These are phyloP conservation scores for Eulithis testata DNA, from an alignment of 2,888 invertebrate species.

Conservation along the genomic window DNA sequence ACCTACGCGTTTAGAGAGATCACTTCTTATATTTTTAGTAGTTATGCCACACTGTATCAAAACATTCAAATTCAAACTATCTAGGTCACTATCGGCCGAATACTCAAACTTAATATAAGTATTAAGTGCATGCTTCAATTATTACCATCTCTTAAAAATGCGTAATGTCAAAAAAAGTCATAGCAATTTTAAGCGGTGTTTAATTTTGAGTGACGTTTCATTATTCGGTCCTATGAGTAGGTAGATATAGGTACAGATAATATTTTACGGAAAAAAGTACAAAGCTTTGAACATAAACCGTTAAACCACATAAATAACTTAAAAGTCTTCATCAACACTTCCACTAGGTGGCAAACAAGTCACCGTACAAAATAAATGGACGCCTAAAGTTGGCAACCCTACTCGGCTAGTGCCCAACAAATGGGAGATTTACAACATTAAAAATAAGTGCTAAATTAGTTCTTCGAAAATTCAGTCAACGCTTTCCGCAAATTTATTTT, in stretches of 20 bases:
- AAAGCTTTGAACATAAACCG: neutral
- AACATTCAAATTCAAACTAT: no score
- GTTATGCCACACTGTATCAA: no score
- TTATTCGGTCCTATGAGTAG: no score
- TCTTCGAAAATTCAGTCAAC: slow-evolving; percentile 3
- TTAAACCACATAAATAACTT: slow-evolving; percentile 25
- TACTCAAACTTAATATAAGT: no score
- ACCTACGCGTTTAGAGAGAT: no score
- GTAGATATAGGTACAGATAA: neutral
- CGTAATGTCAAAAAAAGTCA: no score
- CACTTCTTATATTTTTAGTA: no score
- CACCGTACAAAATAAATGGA: slow-evolving; percentile 31
- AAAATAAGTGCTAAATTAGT: slow-evolving; percentile 19
- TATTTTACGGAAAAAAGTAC: neutral
- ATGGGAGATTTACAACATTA: slow-evolving; percentile 18
- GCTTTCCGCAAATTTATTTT: neutral
- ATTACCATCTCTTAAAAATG: no score
- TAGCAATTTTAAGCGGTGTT: no score
- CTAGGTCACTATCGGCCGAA: no score
- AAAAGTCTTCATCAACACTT: slow-evolving; percentile 30
- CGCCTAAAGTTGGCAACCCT: slow-evolving; percentile 39
- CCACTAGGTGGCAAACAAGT: slow-evolving; percentile 35
- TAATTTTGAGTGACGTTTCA: no score
- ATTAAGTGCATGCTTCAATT: no score
- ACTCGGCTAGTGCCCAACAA: slow-evolving; percentile 24